A percentile compares a stretch with the other conserved stretches of the same genome.
Conservation (phyloP, 1,140 invertebrate genomes). For the Aphelinus certus region DNA sequence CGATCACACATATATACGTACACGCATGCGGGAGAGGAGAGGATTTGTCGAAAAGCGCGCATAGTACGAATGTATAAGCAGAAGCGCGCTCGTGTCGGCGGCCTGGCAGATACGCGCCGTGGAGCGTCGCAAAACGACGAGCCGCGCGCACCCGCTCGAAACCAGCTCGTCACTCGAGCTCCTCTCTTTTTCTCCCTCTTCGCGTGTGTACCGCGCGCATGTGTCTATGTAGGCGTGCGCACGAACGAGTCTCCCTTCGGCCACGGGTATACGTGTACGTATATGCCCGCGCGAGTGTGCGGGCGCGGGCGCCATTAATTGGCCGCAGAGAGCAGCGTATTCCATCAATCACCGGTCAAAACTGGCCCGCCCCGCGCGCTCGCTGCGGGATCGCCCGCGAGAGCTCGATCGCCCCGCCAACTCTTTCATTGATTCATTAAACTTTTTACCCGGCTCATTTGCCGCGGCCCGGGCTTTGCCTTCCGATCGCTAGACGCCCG, state of each 20-base stretch:
- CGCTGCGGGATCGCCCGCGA: neutral
- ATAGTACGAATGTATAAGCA: too few relatives aligned
- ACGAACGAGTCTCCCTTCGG: too few relatives aligned
- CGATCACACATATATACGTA: too few relatives aligned
- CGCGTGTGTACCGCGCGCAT: too few relatives aligned
- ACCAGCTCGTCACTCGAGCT: neutral
- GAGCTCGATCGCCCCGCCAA: neutral
- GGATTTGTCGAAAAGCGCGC: too few relatives aligned
- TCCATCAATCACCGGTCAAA: constrained; percentile 56
- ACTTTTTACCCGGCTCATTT: constrained; percentile 22
- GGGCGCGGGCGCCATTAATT: constrained; percentile 48
- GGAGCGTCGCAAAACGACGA: constrained; percentile 54
- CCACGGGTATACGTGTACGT: too few relatives aligned
- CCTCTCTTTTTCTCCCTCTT: neutral
- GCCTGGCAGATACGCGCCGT: constrained; percentile 52
- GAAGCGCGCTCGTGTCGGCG: constrained; percentile 46
- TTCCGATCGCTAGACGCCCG: too few relatives aligned
- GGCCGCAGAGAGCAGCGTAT: constrained; percentile 46
- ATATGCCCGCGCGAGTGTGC: too few relatives aligned
- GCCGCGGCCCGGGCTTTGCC: neutral
- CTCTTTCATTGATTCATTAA: constrained; percentile 30
- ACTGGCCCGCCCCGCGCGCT: constrained; percentile 42
- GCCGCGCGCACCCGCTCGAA: constrained; percentile 2
- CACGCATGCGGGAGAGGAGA: too few relatives aligned
- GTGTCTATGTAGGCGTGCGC: too few relatives aligned